Evolutionary conservation across 2,797 vertebrate species (phyloP).

Genomic region (Poliocrania exsul): DNA sequence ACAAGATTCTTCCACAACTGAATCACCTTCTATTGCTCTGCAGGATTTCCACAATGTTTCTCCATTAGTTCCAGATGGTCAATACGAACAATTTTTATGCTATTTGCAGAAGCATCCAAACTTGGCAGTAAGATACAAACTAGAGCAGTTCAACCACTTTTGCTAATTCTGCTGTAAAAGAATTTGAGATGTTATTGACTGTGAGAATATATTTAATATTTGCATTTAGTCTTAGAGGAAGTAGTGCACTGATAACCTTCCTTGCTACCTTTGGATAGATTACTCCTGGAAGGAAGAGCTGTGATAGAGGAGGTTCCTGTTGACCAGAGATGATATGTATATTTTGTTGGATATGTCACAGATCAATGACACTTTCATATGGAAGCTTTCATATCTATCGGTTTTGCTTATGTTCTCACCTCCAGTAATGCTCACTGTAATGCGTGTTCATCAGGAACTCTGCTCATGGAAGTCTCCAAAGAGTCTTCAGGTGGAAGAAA

Average conservation of each 20-base stretch:
- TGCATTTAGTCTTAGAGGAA: not conserved
- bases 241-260: not conserved
- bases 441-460: not conserved
- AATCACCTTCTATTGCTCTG: slow-evolving; percentile 25
- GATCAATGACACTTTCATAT: not conserved
- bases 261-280: not conserved
- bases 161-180: not conserved
- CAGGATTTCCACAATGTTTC: not conserved
- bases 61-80: slow-evolving; percentile 20
- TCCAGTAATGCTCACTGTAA: not conserved
- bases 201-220: not conserved
- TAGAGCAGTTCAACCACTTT: not conserved
- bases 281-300: not conserved
- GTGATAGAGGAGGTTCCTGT: not conserved
- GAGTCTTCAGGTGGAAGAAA: not conserved
- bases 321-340: not conserved
- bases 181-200: not conserved
- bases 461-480: not conserved
- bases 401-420: not conserved
- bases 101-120: not conserved
- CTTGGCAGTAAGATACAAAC: not conserved
- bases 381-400: not conserved
- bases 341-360: not conserved
- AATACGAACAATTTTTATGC: not conserved
- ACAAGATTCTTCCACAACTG: not conserved